Conservation (phyloP, 2,888 invertebrate species). For the Melanargia galathea region DNA sequence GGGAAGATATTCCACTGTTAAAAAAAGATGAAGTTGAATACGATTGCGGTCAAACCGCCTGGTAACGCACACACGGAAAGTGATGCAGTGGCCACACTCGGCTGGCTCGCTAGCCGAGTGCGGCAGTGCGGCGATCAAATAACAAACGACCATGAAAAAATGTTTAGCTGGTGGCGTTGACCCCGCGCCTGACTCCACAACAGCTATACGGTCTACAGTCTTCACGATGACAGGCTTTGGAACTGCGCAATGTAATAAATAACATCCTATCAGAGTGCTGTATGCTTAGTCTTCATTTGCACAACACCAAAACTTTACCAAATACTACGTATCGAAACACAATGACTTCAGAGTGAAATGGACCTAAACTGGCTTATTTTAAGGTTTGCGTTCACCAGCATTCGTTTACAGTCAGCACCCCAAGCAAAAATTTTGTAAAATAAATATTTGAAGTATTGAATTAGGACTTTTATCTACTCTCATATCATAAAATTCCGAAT, state of each 20-base stretch:
- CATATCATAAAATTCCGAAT: too few relatives aligned
- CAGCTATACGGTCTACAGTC: conserved; percentile 17
- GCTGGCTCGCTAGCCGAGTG: conserved; percentile 9
- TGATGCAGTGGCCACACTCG: conserved; percentile 28
- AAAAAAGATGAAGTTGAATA: conserved; percentile 14
- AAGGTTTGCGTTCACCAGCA: too few relatives aligned
- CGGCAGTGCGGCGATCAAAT: conserved; percentile 47
- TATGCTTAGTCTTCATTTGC: too few relatives aligned
- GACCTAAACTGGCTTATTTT: too few relatives aligned
- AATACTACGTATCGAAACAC: too few relatives aligned
- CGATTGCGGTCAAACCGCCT: conserved; percentile 24
- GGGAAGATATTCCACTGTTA: conserved; percentile 24
- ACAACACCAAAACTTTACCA: too few relatives aligned
- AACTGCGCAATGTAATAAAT: neutral
- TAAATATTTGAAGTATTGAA: too few relatives aligned
- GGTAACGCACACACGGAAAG: conserved; percentile 35
- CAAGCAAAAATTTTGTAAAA: too few relatives aligned
- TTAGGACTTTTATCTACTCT: too few relatives aligned
- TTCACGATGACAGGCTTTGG: conserved; percentile 3
- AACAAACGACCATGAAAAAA: conserved; percentile 49
- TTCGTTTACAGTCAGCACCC: too few relatives aligned
- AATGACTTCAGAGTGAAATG: too few relatives aligned
- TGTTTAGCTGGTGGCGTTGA: conserved; percentile 53
- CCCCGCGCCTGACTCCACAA: conserved; percentile 40
- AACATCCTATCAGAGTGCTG: neutral